Evolutionary conservation across 92 coral and sea anemone species (phyloP).

Genomic region (Epizoanthus scotinus): DNA sequence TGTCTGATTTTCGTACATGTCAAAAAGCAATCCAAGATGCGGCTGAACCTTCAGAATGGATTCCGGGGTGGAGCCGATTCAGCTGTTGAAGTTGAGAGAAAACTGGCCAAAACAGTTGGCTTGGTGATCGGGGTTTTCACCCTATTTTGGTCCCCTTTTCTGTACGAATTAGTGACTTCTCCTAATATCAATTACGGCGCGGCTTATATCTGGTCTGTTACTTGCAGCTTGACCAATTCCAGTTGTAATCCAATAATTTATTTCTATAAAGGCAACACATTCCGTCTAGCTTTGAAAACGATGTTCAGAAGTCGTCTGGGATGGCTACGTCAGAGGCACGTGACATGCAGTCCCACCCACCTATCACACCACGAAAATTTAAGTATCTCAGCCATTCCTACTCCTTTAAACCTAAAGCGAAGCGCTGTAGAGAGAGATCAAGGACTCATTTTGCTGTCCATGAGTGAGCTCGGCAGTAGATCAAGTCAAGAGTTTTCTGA

Average conservation of each 20-base stretch:
- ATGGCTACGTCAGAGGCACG: not conserved
- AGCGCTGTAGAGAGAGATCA: not conserved
- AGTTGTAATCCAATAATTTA: constrained; percentile 65
- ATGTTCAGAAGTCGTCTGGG: constrained; percentile 11
- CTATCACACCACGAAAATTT: not conserved
- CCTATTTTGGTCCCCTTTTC: constrained; percentile 68
- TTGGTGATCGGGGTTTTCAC: constrained; percentile 72
- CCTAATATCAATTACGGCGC: constrained; percentile 64
- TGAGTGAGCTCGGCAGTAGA: not conserved
- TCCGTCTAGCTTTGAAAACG: constrained; percentile 58
- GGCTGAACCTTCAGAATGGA: constrained; percentile 47
- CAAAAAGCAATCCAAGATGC: constrained; percentile 42
- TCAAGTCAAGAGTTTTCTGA: not conserved
- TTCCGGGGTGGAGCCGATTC: constrained; percentile 26
- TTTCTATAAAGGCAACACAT: constrained; percentile 57
- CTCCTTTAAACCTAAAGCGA: not conserved
- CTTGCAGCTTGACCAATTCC: constrained; percentile 71
- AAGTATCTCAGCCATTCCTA: not conserved
- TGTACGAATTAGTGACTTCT: constrained; percentile 43
- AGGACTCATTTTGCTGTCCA: not conserved
- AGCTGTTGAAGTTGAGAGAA: constrained; percentile 53
- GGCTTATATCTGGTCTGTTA: constrained; percentile 59
- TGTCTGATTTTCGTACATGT: constrained; percentile 56
- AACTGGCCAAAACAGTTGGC: constrained; percentile 66
- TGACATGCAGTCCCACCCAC: not conserved